Evolutionary conservation across 2,888 invertebrate species (phyloP).

Genomic region (Drosophila fulvimacula): DNA sequence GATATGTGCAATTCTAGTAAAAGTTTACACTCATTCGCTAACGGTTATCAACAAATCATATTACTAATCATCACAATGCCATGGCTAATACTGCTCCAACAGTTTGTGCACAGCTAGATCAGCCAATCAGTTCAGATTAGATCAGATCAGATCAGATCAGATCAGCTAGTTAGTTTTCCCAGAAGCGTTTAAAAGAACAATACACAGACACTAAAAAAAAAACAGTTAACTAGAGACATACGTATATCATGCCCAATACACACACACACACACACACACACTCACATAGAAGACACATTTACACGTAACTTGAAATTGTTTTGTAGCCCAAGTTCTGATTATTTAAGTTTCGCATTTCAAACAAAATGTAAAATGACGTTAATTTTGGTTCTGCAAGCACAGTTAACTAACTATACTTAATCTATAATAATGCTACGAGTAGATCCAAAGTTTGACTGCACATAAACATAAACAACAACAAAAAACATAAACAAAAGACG

Average conservation of each 20-base stretch:
- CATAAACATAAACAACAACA: constrained; percentile 13
- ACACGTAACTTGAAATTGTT: constrained; percentile 46
- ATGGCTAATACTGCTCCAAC: constrained; percentile 72
- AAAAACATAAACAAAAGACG: constrained; percentile 21
- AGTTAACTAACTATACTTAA: constrained; percentile 16
- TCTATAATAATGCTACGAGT: constrained; percentile 30
- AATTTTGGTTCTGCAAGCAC: constrained; percentile 48
- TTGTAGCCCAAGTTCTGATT: constrained; percentile 52
- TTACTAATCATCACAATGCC: constrained; percentile 71
- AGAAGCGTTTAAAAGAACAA: constrained; percentile 51
- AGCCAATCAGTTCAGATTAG: background rate
- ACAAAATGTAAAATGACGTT: constrained; percentile 31
- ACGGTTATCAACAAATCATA: constrained; percentile 79
- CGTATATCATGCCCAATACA: constrained; percentile 39
- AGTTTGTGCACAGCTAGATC: constrained; percentile 70
- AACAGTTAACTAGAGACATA: constrained; percentile 24
- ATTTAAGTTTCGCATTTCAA: constrained; percentile 38
- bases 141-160: background rate
- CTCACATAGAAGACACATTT: constrained; percentile 31
- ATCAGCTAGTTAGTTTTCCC: constrained; percentile 6
- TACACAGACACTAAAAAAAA: constrained; percentile 7
- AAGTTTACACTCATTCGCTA: constrained; percentile 82
- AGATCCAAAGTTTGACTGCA: constrained; percentile 44
- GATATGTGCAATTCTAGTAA: constrained; percentile 93
- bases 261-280: constrained; percentile 42